phyloP scores from a whole-genome alignment of 2,113 vertebrate genomes.

The Notothenia coriiceps region DNA sequence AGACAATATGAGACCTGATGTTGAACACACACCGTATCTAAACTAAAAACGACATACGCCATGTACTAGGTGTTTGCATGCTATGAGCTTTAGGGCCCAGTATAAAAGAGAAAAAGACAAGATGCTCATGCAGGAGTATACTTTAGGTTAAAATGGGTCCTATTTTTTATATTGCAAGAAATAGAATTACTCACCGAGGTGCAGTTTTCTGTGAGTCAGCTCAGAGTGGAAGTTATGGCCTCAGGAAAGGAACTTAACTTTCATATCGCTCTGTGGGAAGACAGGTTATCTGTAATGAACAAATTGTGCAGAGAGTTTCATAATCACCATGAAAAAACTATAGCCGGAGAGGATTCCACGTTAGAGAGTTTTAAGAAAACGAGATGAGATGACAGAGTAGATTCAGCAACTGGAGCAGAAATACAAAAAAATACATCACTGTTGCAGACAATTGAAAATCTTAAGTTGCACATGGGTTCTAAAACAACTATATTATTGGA shows the following conservation, averaged over 20 bases:
- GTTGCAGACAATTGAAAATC: slow-evolving; percentile 26
- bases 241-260: slow-evolving; percentile 63
- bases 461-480: slow-evolving; percentile 28
- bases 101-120: background rate
- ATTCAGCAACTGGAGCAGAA: slow-evolving; percentile 14
- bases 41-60: background rate
- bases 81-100: background rate
- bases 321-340: slow-evolving; percentile 23
- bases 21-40: background rate
- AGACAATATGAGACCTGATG: background rate
- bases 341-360: slow-evolving; percentile 7
- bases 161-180: slow-evolving; percentile 26
- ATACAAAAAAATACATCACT: background rate
- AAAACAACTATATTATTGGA: slow-evolving; percentile 11
- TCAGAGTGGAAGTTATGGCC: slow-evolving; percentile 65
- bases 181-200: slow-evolving; percentile 67
- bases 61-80: slow-evolving; percentile 8
- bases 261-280: slow-evolving; percentile 60
- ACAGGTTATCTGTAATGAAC: slow-evolving; percentile 33
- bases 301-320: slow-evolving; percentile 17
- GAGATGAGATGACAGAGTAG: background rate
- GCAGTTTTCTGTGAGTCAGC: slow-evolving; percentile 68
- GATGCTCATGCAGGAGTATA: background rate
- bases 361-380: slow-evolving; percentile 36
- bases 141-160: background rate